Conservation (phyloP, 2,797 vertebrate genomes). For the Dermochelys coriacea region DNA sequence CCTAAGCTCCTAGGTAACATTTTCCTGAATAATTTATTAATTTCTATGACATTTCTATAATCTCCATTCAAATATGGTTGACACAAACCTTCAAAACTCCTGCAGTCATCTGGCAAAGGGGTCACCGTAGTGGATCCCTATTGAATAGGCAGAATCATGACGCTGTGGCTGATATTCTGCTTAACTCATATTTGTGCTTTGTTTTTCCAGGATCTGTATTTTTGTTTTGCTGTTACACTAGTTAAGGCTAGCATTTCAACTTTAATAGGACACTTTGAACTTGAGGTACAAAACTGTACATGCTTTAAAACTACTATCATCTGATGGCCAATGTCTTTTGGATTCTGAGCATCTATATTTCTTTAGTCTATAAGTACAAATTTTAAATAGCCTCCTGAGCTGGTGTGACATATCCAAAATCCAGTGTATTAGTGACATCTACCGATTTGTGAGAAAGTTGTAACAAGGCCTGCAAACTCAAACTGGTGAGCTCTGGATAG, state of each 20-base stretch:
- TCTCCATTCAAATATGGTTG: background rate
- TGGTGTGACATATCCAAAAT: too few species aligned
- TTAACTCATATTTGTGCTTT: background rate
- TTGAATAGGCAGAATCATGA: background rate
- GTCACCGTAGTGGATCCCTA: too few species aligned
- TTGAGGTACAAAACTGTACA: conserved; percentile 34
- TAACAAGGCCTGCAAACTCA: background rate
- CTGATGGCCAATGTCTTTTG: background rate
- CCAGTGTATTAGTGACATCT: too few species aligned
- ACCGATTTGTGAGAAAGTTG: too few species aligned
- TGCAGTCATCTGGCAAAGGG: background rate
- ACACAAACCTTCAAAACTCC: background rate
- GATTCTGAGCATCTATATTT: conserved; percentile 14
- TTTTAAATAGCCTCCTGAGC: background rate
- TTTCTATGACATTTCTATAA: background rate
- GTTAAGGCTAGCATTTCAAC: background rate
- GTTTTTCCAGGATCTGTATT: conserved; percentile 10
- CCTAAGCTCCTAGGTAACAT: background rate
- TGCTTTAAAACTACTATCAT: conserved; percentile 25
- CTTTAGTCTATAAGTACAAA: conserved; percentile 33
- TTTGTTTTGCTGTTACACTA: background rate
- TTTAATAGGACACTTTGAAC: background rate
- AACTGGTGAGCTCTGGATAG: too few species aligned
- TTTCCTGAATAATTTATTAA: background rate
- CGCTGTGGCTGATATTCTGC: background rate